Evolutionary conservation across 2,888 invertebrate species (phyloP), one percentile per base, ranked within the genome.

Genomic region (Drosophila nr. medialis): DNA sequence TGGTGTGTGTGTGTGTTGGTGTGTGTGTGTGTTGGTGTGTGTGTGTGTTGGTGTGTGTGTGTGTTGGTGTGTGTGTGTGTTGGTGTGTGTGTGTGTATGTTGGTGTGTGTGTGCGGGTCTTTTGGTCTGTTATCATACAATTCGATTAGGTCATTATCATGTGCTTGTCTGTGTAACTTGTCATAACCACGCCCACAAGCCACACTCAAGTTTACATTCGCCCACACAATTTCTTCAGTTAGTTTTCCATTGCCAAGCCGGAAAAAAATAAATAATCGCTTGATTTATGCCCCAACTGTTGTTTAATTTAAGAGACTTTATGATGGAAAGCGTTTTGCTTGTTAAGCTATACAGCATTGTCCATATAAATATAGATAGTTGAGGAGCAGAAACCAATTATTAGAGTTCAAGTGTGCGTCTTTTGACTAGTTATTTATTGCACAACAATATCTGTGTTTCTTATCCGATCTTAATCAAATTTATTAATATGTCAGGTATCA

Each of bases 301-400:
- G 58, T 49, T 72, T 70, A 64, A 83, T 83, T 83, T 64, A 63
- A 64, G 42, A 64, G 58, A 83, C 78, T 83, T 86, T 73, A 81
- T 78, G 81, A 83, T 84, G 75, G 75, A 86, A 89, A 75, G 83
- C 70, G 66, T 56, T 58, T 45, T 45, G 30, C 40, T n/a, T 48
- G 21, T 36, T 50, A 56, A 6, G 50, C 55, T 42, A 38, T 42
- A 38, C 27, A 45, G 45, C 21, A 21, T 45, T 21, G 21, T 6
- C 15, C 45, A 21, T 24, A 45, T 24, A 45, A 21, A 21, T 45
- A 21, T 21, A 24, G 15, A 45, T 2, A 24, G 15, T 15, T 45
- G 15, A 7, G 4, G 7, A 45, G 13, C 13, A 45, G 13, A 21
- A 45, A 21, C 21, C 7, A 13, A 45, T 13, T 13, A 13, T 7